Evolutionary conservation across 2,888 invertebrate genomes (phyloP), one percentile per base, ranked within the genome.

Genomic region (Aricia artaxerxes): DNA sequence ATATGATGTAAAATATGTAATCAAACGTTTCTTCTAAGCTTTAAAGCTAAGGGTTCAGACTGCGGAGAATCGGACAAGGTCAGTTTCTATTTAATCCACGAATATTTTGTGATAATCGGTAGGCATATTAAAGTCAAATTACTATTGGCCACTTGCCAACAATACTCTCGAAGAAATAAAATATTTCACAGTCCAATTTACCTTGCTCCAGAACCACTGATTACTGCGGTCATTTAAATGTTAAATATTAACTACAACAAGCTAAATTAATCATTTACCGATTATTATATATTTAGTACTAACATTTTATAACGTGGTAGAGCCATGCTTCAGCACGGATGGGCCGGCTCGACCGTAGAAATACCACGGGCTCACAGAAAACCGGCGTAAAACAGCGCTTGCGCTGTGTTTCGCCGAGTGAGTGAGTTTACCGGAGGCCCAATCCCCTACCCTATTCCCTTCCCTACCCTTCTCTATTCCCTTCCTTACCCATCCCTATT

Each of bases 131-230:
- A 69, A 72, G 31, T 24, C 38, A 72, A 35, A 72, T 72, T n/a
- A 38, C 64, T 35, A 72, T 72, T 38, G 38, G 38, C 3, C 5
- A 2, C 35, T 72, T 38, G 72, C 72, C 72, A 72, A 35, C 13
- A 72, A 72, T 72, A 38, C 35, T 38, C 72, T 72, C 72, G 16
- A 72, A 72, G 16, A 72, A 72, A 72, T 72, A 72, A 72, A 72
- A 72, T 40, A 40, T 40, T 72, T 72, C 6, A 5, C 16, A 16
- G 72, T 35, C 16, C 16, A 72, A 38, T 72, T 40, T 16, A 72
- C 72, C 38, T 72, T 40, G 72, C 72, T 72, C 72, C 40, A 72
- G 16, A 38, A 72, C 35, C 35, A 72, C 72, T 72, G 16, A 72
- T 72, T 24, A 64, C 64, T 64, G 53, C 13, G 53, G 24, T 31